These are phyloP conservation scores for Mola mola DNA, from an alignment of 2,113 vertebrate genomes.

Conservation along the genomic window DNA sequence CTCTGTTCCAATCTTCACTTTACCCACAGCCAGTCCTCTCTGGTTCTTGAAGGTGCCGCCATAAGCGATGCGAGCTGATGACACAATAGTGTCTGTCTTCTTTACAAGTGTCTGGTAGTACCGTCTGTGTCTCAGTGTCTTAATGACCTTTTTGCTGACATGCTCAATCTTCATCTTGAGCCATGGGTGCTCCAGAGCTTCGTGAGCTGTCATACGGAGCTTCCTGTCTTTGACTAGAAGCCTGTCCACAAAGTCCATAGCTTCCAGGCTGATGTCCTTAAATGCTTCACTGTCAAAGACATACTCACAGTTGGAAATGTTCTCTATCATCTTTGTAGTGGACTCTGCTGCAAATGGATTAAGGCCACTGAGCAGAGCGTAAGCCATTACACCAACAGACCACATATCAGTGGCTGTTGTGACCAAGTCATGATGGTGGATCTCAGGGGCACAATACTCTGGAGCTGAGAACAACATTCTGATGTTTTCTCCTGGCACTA, in stretches of 20 bases:
- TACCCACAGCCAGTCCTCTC: conserved; percentile 89
- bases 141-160: conserved; percentile 91
- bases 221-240: conserved; percentile 93
- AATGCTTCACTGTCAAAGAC: conserved; percentile 95
- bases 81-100: conserved; percentile 91
- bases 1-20: conserved; percentile 94
- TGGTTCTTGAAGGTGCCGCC: conserved; percentile 93
- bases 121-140: conserved; percentile 93
- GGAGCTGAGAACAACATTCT: conserved; percentile 93
- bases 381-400: conserved; percentile 94
- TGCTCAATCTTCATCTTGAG: conserved; percentile 92
- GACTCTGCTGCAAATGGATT: conserved; percentile 98
- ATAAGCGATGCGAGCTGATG: conserved; percentile 90
- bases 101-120: conserved; percentile 94
- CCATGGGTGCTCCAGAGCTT: conserved; percentile 94
- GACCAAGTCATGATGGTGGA: conserved; percentile 93
- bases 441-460: conserved; percentile 94
- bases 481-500: conserved; percentile 95
- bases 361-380: conserved; percentile 93
- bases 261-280: conserved; percentile 90
- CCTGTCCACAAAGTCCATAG: conserved; percentile 96
- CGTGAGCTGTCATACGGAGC: conserved; percentile 93
- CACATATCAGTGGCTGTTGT: conserved; percentile 97
- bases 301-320: conserved; percentile 93
- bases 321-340: conserved; percentile 92